Base-by-base conservation (phyloP, 2,113 vertebrate genomes). In the Aspiorhynchus laticeps region DNA sequence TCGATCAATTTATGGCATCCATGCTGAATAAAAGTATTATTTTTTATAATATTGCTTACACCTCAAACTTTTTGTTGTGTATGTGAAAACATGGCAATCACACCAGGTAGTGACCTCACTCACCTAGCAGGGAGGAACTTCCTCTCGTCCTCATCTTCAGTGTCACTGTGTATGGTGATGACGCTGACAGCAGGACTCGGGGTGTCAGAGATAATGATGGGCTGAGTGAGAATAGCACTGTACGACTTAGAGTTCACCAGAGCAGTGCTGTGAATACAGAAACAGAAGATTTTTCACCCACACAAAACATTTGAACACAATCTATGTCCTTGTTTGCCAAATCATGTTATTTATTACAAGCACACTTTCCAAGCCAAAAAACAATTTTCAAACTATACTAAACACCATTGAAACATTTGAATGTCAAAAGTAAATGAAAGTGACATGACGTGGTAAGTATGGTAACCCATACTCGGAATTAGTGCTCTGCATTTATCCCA, bases 141-240 rank as follows among this genome's bases (percentile, higher is more conserved):
- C 91, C 97, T 96, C 88, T 99, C 98, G 8, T 99, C 98, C 88
- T 99, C 98, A 0, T 98, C 98, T 9, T 99, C 98, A 0, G 98
- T 98, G 94, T 99, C 98, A 0, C 98, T 99, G 95, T 98, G 98
- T 94, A 99, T 99, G 74, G 98, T 99, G 93, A 99, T 99, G 94
- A 99, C 97, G 86, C 98, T 99, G 92, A 99, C 96, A 0, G 98
- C 97, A 0, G 98, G 98, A 94, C 98, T 99, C 9, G 98, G 98
- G 7, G 98, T 99, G 93, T 99, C 98, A 0, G 97, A 98, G 92
- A 99, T 99, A 90, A 99, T 89, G 31, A 99, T 99, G 0, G 98
- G 98, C 92, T 99, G 98, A 74, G 96, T 96, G 69, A 96, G 76
- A 83, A 92, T 65, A 48, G 90, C 56, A 2, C 74, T 88, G 87